Evolutionary conservation across 37 sponge, comb jelly and placozoan species (phyloP).

Genomic region (Chondrosia reniformis): DNA sequence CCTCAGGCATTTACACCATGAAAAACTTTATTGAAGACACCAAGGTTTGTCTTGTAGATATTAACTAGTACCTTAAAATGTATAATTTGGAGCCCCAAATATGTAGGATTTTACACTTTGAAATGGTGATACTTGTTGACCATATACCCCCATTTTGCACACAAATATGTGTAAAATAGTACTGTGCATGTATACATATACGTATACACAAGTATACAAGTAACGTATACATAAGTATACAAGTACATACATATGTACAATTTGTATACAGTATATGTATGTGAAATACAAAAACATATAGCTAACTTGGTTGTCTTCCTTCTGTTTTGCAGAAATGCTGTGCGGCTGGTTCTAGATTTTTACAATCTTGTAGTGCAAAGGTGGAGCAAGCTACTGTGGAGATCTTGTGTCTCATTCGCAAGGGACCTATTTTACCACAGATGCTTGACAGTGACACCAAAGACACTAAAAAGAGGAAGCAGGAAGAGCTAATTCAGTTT

Average conservation of each 20-base stretch:
- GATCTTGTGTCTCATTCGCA: conserved; percentile 44
- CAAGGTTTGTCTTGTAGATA: conserved; percentile 51
- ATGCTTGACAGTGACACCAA: conserved; percentile 33
- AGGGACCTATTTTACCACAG: conserved; percentile 38
- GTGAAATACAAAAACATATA: neutral
- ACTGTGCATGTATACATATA: no score
- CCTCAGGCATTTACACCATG: conserved; percentile 43
- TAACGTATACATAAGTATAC: neutral
- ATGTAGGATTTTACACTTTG: no score
- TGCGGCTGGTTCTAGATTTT: neutral
- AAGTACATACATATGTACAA: neutral
- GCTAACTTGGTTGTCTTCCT: neutral
- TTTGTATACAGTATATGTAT: neutral
- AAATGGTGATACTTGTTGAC: no score
- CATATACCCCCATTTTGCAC: no score
- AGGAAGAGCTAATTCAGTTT: conserved; percentile 65
- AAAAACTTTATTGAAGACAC: conserved; percentile 68
- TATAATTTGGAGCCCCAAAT: no score
- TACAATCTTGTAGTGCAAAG: conserved; percentile 57
- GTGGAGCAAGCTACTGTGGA: conserved; percentile 82
- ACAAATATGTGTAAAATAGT: neutral
- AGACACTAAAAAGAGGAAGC: conserved; percentile 46
- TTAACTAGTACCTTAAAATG: no score
- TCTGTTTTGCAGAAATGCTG: conserved; percentile 2
- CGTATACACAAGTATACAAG: no score